Evolutionary conservation across 2,888 invertebrate genomes (phyloP).

Genomic region (Nowickia ferox): DNA sequence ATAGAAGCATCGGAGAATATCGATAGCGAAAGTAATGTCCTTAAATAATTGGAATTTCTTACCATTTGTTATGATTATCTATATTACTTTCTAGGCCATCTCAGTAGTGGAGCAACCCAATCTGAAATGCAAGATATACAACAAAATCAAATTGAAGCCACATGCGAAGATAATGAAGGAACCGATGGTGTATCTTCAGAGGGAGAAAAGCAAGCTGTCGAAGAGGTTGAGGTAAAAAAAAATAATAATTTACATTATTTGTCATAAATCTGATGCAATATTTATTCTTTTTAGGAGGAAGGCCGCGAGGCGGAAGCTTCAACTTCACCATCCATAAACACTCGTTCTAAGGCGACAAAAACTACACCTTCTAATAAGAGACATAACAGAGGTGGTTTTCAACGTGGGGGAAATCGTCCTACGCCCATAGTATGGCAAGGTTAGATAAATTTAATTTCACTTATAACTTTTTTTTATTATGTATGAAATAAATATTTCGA

Average conservation of each 20-base stretch:
- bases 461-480: not conserved
- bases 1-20: constrained; percentile 77
- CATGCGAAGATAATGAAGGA: constrained; percentile 81
- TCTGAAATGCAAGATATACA: constrained; percentile 83
- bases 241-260: not conserved
- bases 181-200: constrained; percentile 86
- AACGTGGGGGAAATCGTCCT: constrained; percentile 83
- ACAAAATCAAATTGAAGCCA: constrained; percentile 79
- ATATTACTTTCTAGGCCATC: constrained; percentile 72
- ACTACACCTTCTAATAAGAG: constrained; percentile 80
- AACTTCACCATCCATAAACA: constrained; percentile 85
- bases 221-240: constrained; percentile 79
- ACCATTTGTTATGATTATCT: constrained; percentile 6
- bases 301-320: constrained; percentile 92
- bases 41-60: not conserved
- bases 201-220: constrained; percentile 85
- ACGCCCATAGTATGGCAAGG: constrained; percentile 87
- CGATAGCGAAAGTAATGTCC: constrained; percentile 78
- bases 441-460: constrained; percentile 27
- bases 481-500: constrained; percentile 14
- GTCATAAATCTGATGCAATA: not conserved
- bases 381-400: constrained; percentile 80
- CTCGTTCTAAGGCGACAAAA: constrained; percentile 83
- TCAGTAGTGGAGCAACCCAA: constrained; percentile 83
- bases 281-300: constrained; percentile 85